Evolutionary conservation across 1,140 invertebrate species (phyloP).

Genomic region (Zaprionus capensis): DNA sequence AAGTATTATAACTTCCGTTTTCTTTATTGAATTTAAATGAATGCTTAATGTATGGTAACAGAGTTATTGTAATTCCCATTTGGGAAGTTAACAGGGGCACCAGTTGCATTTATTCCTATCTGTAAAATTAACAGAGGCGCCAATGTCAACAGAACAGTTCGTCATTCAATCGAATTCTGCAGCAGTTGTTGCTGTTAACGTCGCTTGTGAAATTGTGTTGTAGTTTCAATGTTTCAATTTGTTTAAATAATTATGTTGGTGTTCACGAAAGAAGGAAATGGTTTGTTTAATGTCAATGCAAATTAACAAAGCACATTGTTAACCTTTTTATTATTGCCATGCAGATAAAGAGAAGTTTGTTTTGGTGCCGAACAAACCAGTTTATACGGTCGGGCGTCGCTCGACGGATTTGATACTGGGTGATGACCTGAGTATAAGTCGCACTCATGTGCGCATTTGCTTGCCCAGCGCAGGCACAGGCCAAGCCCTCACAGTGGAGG

Average conservation of each 20-base stretch:
- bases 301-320: neutral
- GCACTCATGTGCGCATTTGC: constrained; percentile 85
- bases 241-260: constrained; percentile 56
- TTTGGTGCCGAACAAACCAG: constrained; percentile 46
- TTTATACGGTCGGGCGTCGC: constrained; percentile 68
- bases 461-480: constrained; percentile 64
- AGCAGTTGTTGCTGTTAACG: neutral
- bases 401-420: constrained; percentile 84
- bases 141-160: neutral
- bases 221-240: constrained; percentile 37
- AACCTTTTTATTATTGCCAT: neutral
- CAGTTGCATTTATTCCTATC: too few relatives aligned
- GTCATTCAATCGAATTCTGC: constrained; percentile 10
- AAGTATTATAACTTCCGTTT: neutral
- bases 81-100: neutral
- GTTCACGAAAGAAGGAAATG: constrained; percentile 43
- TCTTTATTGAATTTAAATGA: neutral
- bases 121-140: constrained; percentile 6
- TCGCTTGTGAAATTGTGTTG: constrained; percentile 49
- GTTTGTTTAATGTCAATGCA: constrained; percentile 31
- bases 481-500: constrained; percentile 58
- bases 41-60: neutral
- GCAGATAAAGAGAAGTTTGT: constrained; percentile 63
- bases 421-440: constrained; percentile 86
- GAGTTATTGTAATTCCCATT: neutral